Conservation (phyloP, 2,797 vertebrate species). For the Alcedo quadribrachys region DNA sequence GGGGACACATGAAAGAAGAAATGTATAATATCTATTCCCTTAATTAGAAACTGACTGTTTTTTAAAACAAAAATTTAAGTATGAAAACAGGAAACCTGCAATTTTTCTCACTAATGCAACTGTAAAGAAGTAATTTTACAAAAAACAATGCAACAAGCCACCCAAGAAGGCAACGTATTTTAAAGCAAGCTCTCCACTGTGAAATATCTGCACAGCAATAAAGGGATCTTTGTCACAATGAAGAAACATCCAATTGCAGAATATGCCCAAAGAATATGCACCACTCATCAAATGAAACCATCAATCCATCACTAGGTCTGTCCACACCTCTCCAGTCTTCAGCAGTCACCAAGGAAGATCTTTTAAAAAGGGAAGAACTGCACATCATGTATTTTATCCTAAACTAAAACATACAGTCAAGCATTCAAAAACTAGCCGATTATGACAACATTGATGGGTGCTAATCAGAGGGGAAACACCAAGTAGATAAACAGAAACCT, state of each 20-base stretch:
- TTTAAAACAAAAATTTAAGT: neutral
- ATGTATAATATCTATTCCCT: neutral
- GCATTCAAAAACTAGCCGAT: neutral
- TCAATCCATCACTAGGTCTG: neutral
- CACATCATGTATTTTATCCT: neutral
- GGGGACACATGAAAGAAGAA: neutral
- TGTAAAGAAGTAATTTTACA: neutral
- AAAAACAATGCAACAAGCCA: neutral
- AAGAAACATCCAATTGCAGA: neutral
- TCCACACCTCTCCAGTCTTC: neutral
- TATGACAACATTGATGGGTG: neutral
- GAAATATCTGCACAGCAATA: neutral
- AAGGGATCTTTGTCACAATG: neutral
- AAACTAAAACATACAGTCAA: neutral
- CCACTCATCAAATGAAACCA: rapidly evolving
- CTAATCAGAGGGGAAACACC: neutral
- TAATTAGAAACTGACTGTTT: neutral
- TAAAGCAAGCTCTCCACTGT: neutral
- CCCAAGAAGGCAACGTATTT: neutral
- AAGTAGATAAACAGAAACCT: neutral
- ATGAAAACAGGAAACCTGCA: neutral
- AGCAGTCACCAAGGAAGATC: neutral
- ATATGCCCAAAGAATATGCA: neutral
- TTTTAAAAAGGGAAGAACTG: neutral
- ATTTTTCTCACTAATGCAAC: neutral